A percentile compares a stretch with the other conserved stretches of the same genome.
Conservation (phyloP, 2,888 invertebrate genomes). For the Ptychoptera contaminata region DNA sequence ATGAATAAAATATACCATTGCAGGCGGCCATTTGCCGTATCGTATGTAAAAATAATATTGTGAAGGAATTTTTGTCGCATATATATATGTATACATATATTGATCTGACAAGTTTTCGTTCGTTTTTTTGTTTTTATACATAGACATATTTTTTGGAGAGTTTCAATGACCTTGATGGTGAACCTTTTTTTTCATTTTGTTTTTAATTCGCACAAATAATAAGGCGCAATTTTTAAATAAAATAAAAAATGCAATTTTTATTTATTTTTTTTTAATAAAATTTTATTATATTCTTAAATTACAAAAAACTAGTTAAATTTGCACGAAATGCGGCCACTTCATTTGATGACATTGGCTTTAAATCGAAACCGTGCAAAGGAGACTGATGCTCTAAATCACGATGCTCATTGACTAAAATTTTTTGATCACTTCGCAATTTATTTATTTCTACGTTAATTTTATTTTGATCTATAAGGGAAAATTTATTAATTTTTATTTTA, state of each 20-base stretch:
- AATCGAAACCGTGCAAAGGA: slow-evolving; percentile 24
- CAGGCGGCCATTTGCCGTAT: too few species aligned
- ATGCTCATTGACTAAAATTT: slow-evolving; percentile 25
- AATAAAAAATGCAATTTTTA: neutral
- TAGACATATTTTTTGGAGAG: too few species aligned
- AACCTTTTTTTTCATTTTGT: neutral
- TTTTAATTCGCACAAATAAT: neutral
- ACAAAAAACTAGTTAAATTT: slow-evolving; percentile 17
- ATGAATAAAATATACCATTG: too few species aligned
- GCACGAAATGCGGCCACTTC: slow-evolving; percentile 23
- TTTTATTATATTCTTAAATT: neutral
- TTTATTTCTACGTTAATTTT: slow-evolving; percentile 26
- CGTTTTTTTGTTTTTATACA: too few species aligned
- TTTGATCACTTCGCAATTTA: slow-evolving; percentile 26
- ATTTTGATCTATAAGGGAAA: slow-evolving; percentile 19
- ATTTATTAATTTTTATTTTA: neutral
- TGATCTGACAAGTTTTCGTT: too few species aligned
- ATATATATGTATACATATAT: too few species aligned
- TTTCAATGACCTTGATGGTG: neutral
- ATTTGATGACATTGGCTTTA: slow-evolving; percentile 22
- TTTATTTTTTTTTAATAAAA: neutral
- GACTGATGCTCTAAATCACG: slow-evolving; percentile 25
- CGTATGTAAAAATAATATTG: too few species aligned
- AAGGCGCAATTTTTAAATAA: neutral
- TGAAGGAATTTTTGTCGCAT: too few species aligned